A percentile compares a stretch with the other conserved stretches of the same genome.
Conservation (phyloP, 2,888 invertebrate genomes). For the Brenthis hecate region DNA sequence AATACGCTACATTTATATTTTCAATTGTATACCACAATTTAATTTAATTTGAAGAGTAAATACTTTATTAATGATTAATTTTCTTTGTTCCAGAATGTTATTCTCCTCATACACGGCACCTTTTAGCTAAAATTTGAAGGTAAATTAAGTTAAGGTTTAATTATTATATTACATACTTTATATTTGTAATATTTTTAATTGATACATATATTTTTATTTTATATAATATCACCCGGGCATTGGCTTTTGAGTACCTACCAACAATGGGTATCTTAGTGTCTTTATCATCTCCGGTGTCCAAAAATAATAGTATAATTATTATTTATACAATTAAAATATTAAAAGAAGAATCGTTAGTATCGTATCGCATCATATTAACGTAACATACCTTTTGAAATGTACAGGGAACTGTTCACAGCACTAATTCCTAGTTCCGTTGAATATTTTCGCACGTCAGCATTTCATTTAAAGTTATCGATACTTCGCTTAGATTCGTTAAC, state of each 20-base stretch:
- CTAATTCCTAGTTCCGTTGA: slow-evolving; percentile 16
- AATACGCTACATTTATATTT: not conserved
- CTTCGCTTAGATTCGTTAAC: slow-evolving; percentile 28
- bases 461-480: slow-evolving; percentile 27
- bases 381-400: slow-evolving; percentile 7
- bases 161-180: not conserved
- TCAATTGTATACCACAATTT: not conserved
- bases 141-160: slow-evolving; percentile 47
- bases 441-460: slow-evolving; percentile 26
- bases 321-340: no score
- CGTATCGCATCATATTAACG: no score
- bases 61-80: slow-evolving; percentile 14
- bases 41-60: not conserved
- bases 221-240: no score
- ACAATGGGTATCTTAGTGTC: no score
- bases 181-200: no score
- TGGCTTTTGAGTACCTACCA: no score
- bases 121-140: slow-evolving; percentile 73
- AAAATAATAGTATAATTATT: no score
- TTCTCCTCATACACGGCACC: slow-evolving; percentile 76
- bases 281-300: no score
- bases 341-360: no score
- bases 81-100: slow-evolving; percentile 77
- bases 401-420: not conserved
- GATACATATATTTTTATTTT: no score